phyloP scores from a whole-genome alignment of 2,888 invertebrate species.

The Drosophila merina region DNA sequence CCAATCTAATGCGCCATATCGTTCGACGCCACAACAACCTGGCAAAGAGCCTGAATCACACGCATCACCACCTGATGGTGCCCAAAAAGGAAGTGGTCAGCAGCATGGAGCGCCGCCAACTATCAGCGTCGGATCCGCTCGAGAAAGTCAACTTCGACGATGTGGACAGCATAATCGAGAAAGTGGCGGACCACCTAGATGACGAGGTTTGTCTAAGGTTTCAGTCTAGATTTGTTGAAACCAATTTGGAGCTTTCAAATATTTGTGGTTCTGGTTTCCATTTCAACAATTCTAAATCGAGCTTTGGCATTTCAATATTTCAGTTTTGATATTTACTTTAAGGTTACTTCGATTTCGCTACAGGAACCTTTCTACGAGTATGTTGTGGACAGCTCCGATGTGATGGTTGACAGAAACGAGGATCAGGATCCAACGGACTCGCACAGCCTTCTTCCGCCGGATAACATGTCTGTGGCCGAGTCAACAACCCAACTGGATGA shows the following conservation, averaged over 20 bases:
- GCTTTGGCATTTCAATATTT: neutral
- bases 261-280: neutral
- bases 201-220: constrained; percentile 53
- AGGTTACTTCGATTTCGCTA: constrained; percentile 48
- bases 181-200: constrained; percentile 65
- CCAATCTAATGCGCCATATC: constrained; percentile 71
- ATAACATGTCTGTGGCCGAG: constrained; percentile 54
- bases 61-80: constrained; percentile 62
- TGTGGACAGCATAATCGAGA: constrained; percentile 71
- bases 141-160: constrained; percentile 72
- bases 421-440: constrained; percentile 54
- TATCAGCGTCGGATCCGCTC: constrained; percentile 49
- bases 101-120: constrained; percentile 44
- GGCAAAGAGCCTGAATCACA: constrained; percentile 64
- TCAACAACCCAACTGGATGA: constrained; percentile 67
- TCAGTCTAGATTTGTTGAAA: neutral
- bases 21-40: constrained; percentile 66
- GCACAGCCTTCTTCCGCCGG: constrained; percentile 43
- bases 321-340: constrained; percentile 24
- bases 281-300: neutral
- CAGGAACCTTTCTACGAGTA: constrained; percentile 70
- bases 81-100: constrained; percentile 58
- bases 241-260: too few species aligned
- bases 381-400: constrained; percentile 64
- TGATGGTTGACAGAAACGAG: constrained; percentile 47